Evolutionary conservation across 2,797 vertebrate species (phyloP).

Genomic region (Enteromius anoplus): DNA sequence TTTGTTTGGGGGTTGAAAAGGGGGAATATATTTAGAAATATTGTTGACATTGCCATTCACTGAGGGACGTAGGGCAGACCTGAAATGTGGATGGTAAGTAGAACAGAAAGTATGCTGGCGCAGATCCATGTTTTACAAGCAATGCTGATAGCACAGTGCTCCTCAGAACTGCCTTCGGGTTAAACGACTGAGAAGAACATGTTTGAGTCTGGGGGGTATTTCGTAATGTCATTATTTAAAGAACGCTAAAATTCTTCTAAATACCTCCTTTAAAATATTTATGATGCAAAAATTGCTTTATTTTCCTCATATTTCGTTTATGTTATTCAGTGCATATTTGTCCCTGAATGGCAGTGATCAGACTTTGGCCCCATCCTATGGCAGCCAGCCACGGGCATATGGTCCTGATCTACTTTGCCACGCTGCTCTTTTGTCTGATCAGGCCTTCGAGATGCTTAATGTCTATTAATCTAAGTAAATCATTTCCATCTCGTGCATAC

Average conservation of each 20-base stretch:
- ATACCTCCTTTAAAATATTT: not conserved
- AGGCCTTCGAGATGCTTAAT: not conserved
- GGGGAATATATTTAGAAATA: conserved; percentile 31
- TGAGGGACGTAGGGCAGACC: not conserved
- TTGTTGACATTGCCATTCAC: conserved; percentile 22
- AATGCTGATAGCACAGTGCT: not conserved
- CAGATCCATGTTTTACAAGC: not conserved
- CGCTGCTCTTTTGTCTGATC: conserved; percentile 28
- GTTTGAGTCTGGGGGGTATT: not conserved
- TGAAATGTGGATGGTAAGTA: conserved; percentile 12
- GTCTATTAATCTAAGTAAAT: conserved; percentile 27
- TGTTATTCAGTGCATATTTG: not conserved
- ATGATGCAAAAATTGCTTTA: not conserved
- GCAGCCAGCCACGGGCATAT: conserved; percentile 11
- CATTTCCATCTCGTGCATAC: conserved; percentile 34
- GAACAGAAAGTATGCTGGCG: not conserved
- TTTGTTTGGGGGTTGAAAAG: conserved; percentile 17
- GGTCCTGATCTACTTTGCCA: conserved; percentile 23
- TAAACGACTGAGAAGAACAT: not conserved
- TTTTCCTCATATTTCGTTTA: not conserved
- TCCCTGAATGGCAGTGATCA: not conserved
- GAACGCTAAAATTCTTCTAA: not conserved
- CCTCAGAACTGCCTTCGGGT: not conserved
- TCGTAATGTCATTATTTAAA: not conserved
- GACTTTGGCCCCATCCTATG: not conserved